phyloP scores from a whole-genome alignment of 2,797 vertebrate species.

The Arvicola amphibius region DNA sequence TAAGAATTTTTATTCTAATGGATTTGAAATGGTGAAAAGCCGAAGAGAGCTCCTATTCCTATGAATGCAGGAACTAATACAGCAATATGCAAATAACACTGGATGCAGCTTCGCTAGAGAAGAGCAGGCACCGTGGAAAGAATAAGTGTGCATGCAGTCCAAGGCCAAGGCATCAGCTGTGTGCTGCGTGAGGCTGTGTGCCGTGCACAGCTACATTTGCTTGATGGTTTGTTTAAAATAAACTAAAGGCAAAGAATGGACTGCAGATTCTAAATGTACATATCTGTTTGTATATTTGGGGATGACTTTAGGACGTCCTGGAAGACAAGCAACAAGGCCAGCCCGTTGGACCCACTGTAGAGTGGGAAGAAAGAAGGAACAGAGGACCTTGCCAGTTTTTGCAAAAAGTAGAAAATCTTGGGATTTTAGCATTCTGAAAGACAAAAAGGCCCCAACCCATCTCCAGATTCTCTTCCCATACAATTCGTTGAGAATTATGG shows the following conservation, averaged over 20 bases:
- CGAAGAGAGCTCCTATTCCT: background rate
- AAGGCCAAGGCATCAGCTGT: too few species aligned
- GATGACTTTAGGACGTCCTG: background rate
- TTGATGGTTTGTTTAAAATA: background rate
- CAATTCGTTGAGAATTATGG: background rate
- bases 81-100: background rate
- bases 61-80: background rate
- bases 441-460: background rate
- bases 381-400: background rate
- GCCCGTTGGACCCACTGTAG: background rate
- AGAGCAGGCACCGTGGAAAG: background rate
- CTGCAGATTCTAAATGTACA: background rate
- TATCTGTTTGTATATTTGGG: background rate
- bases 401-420: background rate
- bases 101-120: background rate
- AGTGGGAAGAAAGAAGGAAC: too few species aligned
- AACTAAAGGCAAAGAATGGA: background rate
- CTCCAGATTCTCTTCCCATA: background rate
- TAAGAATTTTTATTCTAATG: background rate
- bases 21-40: background rate
- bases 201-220: background rate
- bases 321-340: accelerated
- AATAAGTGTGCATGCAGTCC: background rate
- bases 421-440: background rate
- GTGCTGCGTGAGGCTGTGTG: background rate